Evolutionary conservation across 2,888 invertebrate species (phyloP), one percentile per base, ranked within the genome.

Genomic region (Tenthredo notha): DNA sequence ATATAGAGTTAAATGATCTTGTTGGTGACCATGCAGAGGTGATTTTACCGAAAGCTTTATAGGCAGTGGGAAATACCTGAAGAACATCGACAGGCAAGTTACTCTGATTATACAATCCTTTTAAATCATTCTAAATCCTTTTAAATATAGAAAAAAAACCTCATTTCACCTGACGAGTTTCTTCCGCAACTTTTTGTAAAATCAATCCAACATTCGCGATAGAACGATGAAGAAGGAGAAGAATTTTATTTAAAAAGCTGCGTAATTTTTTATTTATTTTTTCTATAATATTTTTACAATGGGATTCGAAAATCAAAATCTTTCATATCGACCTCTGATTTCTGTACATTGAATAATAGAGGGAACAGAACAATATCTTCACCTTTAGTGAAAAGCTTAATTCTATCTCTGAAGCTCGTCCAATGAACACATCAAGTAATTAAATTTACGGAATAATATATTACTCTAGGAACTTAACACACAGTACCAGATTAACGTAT

Each of bases 51-150:
- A 80, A 58, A 40, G 21, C 37, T 37, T 61, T 80, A 40, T 21
- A 40, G 47, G 37, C 80, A 40, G n/a, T 50, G 21, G 80, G 80
- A 80, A 80, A 80, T 61, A 80, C 58, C 80, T 61, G 25, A 25
- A 61, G 33, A 50, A 37, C 40, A 61, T 80, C 61, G 15, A 18
- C 40, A 80, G 80, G 61, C 80, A 58, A 80, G 80, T 80, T 61
- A 33, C 18, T 67, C 29, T 4, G 29, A 67, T 67, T 29, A 33
- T 5, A 33, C 33, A 67, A 25, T 33, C 15, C 15, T 33, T 12
- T 18, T 0, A 33, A 67, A 29, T 33, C 29, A 1, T 33, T 67
- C 21, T 33, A 33, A 33, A 33, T 33, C 33, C 33, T 33, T 33
- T 33, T 33, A 3, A 33, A 9, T 10, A 1, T 61, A 9, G 29